Evolutionary conservation across 2,797 vertebrate species (phyloP), one percentile per base, ranked within the genome.

Genomic region (Poecile montanus): DNA sequence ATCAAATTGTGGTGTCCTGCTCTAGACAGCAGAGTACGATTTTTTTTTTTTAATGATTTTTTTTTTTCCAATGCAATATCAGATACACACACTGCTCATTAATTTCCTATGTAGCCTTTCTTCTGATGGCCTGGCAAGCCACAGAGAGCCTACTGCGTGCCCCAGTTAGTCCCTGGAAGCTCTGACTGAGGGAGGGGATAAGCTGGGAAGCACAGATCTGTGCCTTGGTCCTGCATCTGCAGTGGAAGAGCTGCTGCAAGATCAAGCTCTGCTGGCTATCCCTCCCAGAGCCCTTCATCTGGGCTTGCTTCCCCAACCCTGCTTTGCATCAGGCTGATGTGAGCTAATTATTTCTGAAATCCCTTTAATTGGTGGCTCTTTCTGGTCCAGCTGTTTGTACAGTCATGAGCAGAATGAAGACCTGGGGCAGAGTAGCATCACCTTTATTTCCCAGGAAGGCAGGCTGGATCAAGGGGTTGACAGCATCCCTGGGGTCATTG

Each of bases 321-420:
- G 81, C 44, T 63, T 85, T 85, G 61, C 45, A 30, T 92, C 68
- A 47, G 44, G 42, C 63, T 76, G 40, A 71, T 5, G 34, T 0
- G 3, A 82, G 87, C 50, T 93, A 80, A 92, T 92, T 94, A 47
- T 92, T 92, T 91, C 34, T 92, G 93, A 96, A 95, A 73, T 16
- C 21, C 9, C 27, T 78, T 76, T 87, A 82, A 57, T 26, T 93
- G 63, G 29, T 76, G 45, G 45, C 50, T 89, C 62, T 91, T 54
- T 86, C 70, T 88, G 61, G 26, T 85, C 72, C 57, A 54, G 65
- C 53, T 91, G 48, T 82, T 77, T 36, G 72, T 79, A 34, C 30
- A 57, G 67, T 77, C 40, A 10, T 7, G 47, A 93, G 67, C 38
- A 60, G 67, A 66, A 48, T 13, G 56, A 85, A 34, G 56, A 29